These are phyloP conservation scores for Eupithecia centaureata DNA, from an alignment of 2,888 invertebrate genomes.

Conservation along the genomic window DNA sequence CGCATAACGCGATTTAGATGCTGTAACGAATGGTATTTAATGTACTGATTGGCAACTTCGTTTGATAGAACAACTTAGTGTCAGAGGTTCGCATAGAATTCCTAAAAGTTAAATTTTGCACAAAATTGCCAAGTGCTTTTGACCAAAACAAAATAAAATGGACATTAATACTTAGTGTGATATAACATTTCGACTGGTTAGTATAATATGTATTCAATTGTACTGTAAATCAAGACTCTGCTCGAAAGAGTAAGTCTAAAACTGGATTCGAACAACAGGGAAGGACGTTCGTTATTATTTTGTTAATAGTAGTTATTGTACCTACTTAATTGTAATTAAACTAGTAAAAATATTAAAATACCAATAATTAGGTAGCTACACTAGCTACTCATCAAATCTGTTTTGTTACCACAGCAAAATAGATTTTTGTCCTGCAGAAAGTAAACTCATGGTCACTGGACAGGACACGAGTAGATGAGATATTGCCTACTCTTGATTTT, in stretches of 20 bases:
- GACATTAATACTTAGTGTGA: background rate
- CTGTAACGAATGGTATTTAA: slow-evolving; percentile 24
- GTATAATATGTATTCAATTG: background rate
- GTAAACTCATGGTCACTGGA: slow-evolving; percentile 23
- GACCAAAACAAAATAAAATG: slow-evolving; percentile 2
- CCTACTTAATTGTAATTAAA: too few relatives aligned
- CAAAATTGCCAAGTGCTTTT: slow-evolving; percentile 19
- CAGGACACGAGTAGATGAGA: slow-evolving; percentile 42
- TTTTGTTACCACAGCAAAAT: background rate
- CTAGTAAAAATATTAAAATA: too few relatives aligned
- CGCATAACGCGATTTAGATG: slow-evolving; percentile 14
- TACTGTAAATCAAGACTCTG: background rate
- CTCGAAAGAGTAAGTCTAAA: background rate
- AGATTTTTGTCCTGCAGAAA: slow-evolving; percentile 14
- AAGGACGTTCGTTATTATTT: too few relatives aligned
- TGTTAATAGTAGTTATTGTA: background rate
- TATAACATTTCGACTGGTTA: background rate
- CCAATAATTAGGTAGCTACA: background rate
- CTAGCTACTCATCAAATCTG: too few relatives aligned
- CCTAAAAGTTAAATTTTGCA: slow-evolving; percentile 28
- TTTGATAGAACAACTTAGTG: background rate
- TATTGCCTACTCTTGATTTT: slow-evolving; percentile 46
- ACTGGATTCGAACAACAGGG: background rate
- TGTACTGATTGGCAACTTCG: slow-evolving; percentile 20
- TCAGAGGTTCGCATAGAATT: slow-evolving; percentile 23